Conservation (phyloP, 1,140 invertebrate genomes). For the Bombus waltoni region DNA sequence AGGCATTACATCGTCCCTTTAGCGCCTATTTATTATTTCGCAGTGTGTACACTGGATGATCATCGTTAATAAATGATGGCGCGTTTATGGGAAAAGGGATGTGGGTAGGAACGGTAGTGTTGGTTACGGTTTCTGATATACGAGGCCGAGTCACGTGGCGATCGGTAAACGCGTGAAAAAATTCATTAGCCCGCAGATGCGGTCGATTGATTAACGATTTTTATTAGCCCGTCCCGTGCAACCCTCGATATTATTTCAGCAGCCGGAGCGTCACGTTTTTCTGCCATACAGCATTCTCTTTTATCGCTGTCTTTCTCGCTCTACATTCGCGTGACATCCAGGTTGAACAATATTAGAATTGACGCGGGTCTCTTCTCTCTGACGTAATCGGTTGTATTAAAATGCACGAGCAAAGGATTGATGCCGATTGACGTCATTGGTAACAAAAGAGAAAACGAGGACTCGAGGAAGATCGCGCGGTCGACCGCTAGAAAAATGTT, state of each 20-base stretch:
- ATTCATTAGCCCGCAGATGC: constrained; percentile 12
- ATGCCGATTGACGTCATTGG: constrained; percentile 10
- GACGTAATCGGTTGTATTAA: constrained; percentile 8
- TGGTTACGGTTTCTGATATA: constrained; percentile 10
- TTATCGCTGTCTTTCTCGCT: not conserved
- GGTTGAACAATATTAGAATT: not conserved
- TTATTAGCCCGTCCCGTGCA: constrained; percentile 1
- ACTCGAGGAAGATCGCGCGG: not conserved
- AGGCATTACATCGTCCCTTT: constrained; percentile 31
- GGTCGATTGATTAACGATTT: constrained; percentile 34
- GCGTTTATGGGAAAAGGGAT: not conserved
- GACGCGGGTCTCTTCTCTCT: not conserved
- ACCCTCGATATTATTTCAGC: not conserved
- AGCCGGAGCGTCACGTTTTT: not conserved
- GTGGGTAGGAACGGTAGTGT: not conserved
- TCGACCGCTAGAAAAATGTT: not conserved
- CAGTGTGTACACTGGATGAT: constrained; percentile 19
- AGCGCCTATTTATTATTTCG: constrained; percentile 51
- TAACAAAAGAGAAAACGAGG: not conserved
- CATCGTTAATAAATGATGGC: constrained; percentile 26
- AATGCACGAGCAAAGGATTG: not conserved
- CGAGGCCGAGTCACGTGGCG: constrained; percentile 15
- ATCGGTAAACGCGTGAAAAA: constrained; percentile 25
- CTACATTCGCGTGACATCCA: not conserved
- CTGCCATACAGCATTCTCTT: not conserved